These are phyloP conservation scores for Prietella phreatophila DNA, from an alignment of 2,113 vertebrate genomes.

Conservation along the genomic window DNA sequence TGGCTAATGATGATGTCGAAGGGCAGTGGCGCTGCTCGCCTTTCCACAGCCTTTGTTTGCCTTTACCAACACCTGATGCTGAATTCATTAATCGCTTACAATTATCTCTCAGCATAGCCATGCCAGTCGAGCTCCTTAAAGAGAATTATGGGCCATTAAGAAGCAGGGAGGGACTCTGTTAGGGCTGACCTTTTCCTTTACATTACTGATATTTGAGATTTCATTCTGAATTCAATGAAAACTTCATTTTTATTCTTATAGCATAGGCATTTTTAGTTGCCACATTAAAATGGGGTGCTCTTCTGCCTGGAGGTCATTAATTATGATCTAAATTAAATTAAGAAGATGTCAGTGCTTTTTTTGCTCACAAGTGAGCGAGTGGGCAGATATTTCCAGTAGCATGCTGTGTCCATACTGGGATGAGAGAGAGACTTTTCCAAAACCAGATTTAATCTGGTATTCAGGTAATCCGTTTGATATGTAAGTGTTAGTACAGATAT, in stretches of 20 bases:
- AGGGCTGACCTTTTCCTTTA: slow-evolving; percentile 78
- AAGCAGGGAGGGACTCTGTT: slow-evolving; percentile 71
- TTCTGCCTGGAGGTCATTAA: slow-evolving; percentile 73
- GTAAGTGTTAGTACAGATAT: neutral
- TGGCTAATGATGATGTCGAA: slow-evolving; percentile 71
- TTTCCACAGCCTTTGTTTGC: slow-evolving; percentile 70
- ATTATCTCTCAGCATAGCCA: slow-evolving; percentile 63
- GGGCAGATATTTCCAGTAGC: slow-evolving; percentile 65
- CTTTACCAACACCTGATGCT: slow-evolving; percentile 72
- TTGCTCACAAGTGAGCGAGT: slow-evolving; percentile 72
- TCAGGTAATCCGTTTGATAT: neutral
- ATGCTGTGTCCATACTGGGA: slow-evolving; percentile 33
- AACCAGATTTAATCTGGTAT: neutral
- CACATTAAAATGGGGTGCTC: slow-evolving; percentile 67
- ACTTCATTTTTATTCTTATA: slow-evolving; percentile 73
- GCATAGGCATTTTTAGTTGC: slow-evolving; percentile 64
- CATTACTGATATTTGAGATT: slow-evolving; percentile 81
- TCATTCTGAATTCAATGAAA: slow-evolving; percentile 77
- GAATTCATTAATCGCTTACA: slow-evolving; percentile 71
- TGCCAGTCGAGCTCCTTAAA: slow-evolving; percentile 63
- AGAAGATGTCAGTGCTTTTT: slow-evolving; percentile 67
- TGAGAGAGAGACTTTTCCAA: slow-evolving; percentile 37
- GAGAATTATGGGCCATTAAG: slow-evolving; percentile 72
- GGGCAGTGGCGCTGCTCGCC: slow-evolving; percentile 67
- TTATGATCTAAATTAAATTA: slow-evolving; percentile 79